These are phyloP conservation scores for Matsumyia berberina DNA, from an alignment of 2,888 invertebrate genomes.

Conservation along the genomic window DNA sequence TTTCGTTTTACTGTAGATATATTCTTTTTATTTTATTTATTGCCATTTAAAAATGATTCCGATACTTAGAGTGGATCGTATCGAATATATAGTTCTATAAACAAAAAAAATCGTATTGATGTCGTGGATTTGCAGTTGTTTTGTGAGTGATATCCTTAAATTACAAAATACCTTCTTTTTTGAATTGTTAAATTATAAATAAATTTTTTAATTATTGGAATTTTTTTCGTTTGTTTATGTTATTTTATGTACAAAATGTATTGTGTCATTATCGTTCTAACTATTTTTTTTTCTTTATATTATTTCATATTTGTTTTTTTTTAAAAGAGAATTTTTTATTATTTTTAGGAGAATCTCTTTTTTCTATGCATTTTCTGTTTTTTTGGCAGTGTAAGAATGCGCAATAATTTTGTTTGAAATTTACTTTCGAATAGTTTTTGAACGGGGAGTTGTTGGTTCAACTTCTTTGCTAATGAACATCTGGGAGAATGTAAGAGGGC, in stretches of 20 bases:
- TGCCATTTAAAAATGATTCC: conserved; percentile 56
- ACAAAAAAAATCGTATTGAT: not conserved
- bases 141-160: conserved; percentile 22
- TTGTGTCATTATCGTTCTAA: conserved; percentile 64
- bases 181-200: not conserved
- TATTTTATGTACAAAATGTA: conserved; percentile 67
- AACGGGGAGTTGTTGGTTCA: not conserved
- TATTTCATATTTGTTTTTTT: conserved; percentile 12
- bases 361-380: conserved; percentile 48
- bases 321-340: conserved; percentile 60
- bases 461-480: too few relatives aligned
- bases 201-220: conserved; percentile 36
- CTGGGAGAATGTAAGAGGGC: too few relatives aligned
- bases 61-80: conserved; percentile 17
- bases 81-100: conserved; percentile 38
- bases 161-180: conserved; percentile 27
- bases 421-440: not conserved
- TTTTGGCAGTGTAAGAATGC: conserved; percentile 75
- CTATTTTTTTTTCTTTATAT: conserved; percentile 34
- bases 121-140: conserved; percentile 9
- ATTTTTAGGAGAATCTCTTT: conserved; percentile 71
- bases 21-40: conserved; percentile 51
- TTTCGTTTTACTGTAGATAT: conserved; percentile 36
- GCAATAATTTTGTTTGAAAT: conserved; percentile 16
- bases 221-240: conserved; percentile 18